A percentile compares a stretch with the other conserved stretches of the same genome.
Conservation (phyloP, 1,140 invertebrate species). For the Nebria ingens region DNA sequence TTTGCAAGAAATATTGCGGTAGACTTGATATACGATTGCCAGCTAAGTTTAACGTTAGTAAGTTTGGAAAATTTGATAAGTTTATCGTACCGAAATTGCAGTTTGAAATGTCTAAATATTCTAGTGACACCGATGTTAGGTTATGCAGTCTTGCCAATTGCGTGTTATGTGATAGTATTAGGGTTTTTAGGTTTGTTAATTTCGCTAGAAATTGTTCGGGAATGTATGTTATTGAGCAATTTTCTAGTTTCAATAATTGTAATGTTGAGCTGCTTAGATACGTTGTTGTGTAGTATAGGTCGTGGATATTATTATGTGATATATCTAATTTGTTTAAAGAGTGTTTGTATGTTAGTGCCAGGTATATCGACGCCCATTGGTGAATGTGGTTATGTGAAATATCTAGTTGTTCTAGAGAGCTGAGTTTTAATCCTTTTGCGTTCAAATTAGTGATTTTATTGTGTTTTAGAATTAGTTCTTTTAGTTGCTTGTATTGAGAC, state of each 20-base stretch:
- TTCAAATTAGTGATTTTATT: neutral
- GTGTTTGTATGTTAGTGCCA: neutral
- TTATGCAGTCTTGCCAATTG: neutral
- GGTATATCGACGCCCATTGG: neutral
- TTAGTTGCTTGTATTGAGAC: neutral
- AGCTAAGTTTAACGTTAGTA: neutral
- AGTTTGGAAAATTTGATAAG: neutral
- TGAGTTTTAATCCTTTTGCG: neutral
- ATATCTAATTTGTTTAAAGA: neutral
- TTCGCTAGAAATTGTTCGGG: neutral
- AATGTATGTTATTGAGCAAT: neutral
- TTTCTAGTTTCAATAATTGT: neutral
- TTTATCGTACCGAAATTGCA: neutral
- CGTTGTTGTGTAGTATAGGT: neutral
- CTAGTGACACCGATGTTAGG: neutral
- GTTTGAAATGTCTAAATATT: neutral
- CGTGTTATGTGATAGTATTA: neutral
- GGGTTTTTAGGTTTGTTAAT: neutral
- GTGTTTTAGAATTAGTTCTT: neutral
- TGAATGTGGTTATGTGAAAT: neutral
- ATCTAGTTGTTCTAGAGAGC: neutral
- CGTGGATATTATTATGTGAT: neutral
- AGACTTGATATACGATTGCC: neutral
- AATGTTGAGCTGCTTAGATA: neutral
- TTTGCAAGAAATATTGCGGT: neutral